Evolutionary conservation across 2,797 vertebrate species (phyloP), one percentile per base, ranked within the genome.

Genomic region (Distichodus sexfasciatus): DNA sequence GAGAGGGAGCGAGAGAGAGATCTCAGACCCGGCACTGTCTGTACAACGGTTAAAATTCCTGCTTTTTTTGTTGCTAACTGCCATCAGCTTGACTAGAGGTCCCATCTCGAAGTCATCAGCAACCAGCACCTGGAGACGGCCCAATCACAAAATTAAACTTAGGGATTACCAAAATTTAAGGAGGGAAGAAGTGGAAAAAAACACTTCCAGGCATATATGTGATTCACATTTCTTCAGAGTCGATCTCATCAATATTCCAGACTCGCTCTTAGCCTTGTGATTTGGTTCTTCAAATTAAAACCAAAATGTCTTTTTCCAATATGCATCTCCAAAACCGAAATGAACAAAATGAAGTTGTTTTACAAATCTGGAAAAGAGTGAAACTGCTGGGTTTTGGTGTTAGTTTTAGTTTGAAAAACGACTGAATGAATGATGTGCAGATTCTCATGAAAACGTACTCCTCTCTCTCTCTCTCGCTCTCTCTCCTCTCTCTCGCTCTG

Each of bases 111-210:
- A 74, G 59, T 55, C 79, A 76, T 83, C 75, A 79, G 43, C 46
- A 33, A 29, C 70, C 54, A 11, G 31, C 71, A 72, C 66, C 78
- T 83, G 81, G 79, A 81, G 72, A 74, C 17, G 40, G 63, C 75
- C 76, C 77, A 81, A 77, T 81, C 76, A 75, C 59, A 40, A 72
- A 83, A 79, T 83, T 79, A 75, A 78, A 81, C 73, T 78, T 76
- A 41, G 58, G 76, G 76, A 79, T 82, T 80, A 79, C 75, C 64
- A 71, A 80, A 67, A 76, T 74, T 72, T 78, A 66, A 55, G 66
- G 61, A 74, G 43, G 40, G 69, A 78, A 51, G 43, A 73, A 75
- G 73, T 66, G n/a, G n/a, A n/a, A 73, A 76, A 72, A 73, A n/a
- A 46, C 70, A 69, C 70, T 63, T 70, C 47, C 69, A 77, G 73